Evolutionary conservation across 2,797 vertebrate genomes (phyloP).

Genomic region (Centropyge bicolor): DNA sequence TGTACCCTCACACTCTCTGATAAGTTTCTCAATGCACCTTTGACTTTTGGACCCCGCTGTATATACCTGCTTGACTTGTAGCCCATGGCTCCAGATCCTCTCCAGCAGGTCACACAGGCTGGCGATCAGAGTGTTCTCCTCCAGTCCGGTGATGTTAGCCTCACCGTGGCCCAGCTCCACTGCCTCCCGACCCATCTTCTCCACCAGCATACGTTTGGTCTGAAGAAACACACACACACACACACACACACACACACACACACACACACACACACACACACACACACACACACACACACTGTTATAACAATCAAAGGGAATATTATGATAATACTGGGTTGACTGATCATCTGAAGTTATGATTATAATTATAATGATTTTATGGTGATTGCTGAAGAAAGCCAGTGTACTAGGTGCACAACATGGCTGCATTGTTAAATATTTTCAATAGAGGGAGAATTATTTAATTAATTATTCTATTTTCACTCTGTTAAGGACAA

Average conservation of each 20-base stretch:
- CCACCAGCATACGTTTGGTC: conserved; percentile 96
- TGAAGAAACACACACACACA: conserved; percentile 51
- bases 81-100: conserved; percentile 95
- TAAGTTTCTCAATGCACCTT: no score
- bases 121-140: conserved; percentile 95
- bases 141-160: conserved; percentile 94
- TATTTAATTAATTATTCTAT: no score
- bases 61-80: conserved; percentile 92
- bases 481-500: no score
- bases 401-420: background rate
- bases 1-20: background rate
- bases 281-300: background rate
- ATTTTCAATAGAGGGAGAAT: background rate
- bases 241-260: conserved; percentile 2
- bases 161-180: conserved; percentile 95
- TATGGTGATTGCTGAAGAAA: background rate
- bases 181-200: conserved; percentile 95
- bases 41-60: no score
- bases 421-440: background rate
- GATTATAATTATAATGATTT: background rate
- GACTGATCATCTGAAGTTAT: background rate
- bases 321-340: background rate
- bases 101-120: conserved; percentile 95
- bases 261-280: background rate
- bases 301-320: background rate